Conservation (phyloP, 2,113 vertebrate species). For the Mesembrinibis cayennensis region DNA sequence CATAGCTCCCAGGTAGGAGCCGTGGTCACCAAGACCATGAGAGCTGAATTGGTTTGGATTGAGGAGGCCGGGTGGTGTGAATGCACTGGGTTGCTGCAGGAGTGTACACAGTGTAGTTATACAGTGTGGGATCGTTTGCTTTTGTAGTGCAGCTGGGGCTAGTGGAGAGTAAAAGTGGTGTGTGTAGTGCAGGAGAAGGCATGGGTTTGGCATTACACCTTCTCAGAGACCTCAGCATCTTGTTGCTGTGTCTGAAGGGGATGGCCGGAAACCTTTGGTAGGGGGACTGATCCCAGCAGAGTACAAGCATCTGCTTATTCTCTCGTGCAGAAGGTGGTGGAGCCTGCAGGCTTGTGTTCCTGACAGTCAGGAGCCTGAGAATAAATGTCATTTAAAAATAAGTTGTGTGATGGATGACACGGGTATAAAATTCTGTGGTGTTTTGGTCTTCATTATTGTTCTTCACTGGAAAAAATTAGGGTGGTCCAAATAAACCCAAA, state of each 20-base stretch:
- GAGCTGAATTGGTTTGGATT: rapidly evolving
- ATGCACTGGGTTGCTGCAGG: neutral
- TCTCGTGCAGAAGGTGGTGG: neutral
- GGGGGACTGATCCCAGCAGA: neutral
- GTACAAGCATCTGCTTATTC: neutral
- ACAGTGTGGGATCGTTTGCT: rapidly evolving
- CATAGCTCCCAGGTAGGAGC: rapidly evolving
- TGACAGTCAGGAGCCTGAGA: neutral
- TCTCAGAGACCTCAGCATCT: neutral
- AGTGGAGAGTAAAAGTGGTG: too few species aligned
- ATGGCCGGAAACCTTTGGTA: neutral
- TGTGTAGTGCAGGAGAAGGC: neutral
- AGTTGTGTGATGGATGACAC: neutral
- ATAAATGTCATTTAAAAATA: neutral
- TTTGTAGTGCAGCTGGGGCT: neutral
- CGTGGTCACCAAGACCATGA: rapidly evolving
- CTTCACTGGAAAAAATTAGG: neutral
- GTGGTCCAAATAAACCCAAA: neutral
- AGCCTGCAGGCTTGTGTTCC: neutral
- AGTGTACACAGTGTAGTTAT: rapidly evolving
- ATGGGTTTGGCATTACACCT: neutral
- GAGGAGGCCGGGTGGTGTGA: neutral
- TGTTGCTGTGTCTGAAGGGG: neutral
- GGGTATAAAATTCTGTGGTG: neutral
- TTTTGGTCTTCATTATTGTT: neutral